phyloP scores from a whole-genome alignment of 2,797 vertebrate species.

The Coilia nasus region DNA sequence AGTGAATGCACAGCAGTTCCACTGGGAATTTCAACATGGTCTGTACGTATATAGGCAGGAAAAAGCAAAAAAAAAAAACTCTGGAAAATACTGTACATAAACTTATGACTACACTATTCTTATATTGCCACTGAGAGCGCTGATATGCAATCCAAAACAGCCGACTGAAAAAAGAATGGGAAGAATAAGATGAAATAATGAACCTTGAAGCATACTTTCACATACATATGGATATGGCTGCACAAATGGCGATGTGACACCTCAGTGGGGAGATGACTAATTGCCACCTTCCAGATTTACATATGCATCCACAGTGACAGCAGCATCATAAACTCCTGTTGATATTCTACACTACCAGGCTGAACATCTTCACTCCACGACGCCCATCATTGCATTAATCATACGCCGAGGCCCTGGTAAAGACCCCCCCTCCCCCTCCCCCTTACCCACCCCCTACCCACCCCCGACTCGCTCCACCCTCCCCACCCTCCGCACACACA shows the following conservation, averaged over 20 bases:
- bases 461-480: too few relatives aligned
- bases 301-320: background rate
- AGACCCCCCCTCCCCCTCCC: background rate
- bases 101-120: constrained; percentile 18
- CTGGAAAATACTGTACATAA: constrained; percentile 12
- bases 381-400: background rate
- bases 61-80: background rate
- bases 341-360: background rate
- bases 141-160: background rate
- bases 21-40: constrained; percentile 10
- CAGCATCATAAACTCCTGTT: background rate
- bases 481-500: too few relatives aligned
- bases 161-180: background rate
- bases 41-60: background rate
- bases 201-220: background rate
- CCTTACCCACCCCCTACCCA: background rate
- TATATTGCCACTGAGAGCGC: background rate
- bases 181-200: background rate
- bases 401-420: background rate
- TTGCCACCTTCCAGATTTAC: background rate
- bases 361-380: constrained; percentile 3
- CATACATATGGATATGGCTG: background rate
- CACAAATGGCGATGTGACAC: background rate
- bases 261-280: background rate
- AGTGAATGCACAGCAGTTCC: background rate